Conservation (phyloP, 1,140 invertebrate species). For the Aphaenogaster ashmeadi region DNA sequence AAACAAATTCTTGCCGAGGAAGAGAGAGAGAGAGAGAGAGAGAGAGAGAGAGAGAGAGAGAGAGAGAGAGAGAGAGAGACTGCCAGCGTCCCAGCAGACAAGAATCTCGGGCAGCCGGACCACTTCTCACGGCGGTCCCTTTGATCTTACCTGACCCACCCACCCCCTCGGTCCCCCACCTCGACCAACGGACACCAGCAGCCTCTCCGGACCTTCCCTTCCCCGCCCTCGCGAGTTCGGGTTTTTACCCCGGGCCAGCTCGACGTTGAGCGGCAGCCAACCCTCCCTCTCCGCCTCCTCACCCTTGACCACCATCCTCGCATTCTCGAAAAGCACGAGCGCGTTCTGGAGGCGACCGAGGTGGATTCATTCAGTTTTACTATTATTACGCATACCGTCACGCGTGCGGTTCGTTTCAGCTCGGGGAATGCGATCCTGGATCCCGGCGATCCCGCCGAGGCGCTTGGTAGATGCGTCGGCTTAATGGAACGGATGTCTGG, state of each 20-base stretch:
- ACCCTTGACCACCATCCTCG: conserved; percentile 13
- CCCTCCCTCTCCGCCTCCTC: conserved; percentile 11
- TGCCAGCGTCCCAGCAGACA: conserved; percentile 69
- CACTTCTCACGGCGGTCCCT: conserved; percentile 77
- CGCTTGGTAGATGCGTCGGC: conserved; percentile 6
- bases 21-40: conserved; percentile 4
- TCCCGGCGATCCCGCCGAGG: conserved; percentile 22
- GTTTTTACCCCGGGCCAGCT: conserved; percentile 68
- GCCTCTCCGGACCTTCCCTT: conserved; percentile 50
- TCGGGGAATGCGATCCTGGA: conserved; percentile 35
- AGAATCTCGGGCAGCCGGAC: conserved; percentile 78
- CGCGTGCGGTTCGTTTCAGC: conserved; percentile 69
- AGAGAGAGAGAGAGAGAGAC: conserved; percentile 33
- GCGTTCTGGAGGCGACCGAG: conserved; percentile 25
- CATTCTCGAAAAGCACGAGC: conserved; percentile 53
- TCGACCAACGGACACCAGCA: conserved; percentile 67
- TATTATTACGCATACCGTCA: conserved; percentile 80
- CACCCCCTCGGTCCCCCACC: conserved; percentile 71
- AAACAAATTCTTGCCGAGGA: conserved; percentile 69
- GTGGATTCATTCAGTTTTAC: conserved; percentile 77
- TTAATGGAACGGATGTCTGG: conserved; percentile 50
- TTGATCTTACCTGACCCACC: conserved; percentile 74
- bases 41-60: conserved; percentile 11
- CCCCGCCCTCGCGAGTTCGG: conserved; percentile 61
- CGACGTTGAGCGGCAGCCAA: conserved; percentile 35